A percentile compares a stretch with the other conserved stretches of the same genome.
These are phyloP conservation scores for Pterobdella sp. DNA, from an alignment of 2,888 invertebrate genomes.

Conservation along the genomic window DNA sequence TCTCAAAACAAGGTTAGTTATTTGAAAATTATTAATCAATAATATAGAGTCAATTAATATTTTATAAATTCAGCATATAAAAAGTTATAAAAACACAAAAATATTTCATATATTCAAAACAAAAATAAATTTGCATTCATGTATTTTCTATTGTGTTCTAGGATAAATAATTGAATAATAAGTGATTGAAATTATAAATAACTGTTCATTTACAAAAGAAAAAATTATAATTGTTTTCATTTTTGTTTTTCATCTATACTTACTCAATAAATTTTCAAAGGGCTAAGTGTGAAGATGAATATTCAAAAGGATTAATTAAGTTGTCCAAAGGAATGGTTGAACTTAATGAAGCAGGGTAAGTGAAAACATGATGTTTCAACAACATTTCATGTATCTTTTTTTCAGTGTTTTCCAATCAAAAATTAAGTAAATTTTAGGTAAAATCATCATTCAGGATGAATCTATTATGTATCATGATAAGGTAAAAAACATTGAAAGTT, in stretches of 20 bases:
- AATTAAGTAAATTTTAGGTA: background rate
- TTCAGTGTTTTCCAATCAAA: background rate
- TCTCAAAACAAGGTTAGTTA: slow-evolving; percentile 23
- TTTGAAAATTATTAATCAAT: background rate
- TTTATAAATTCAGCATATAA: background rate
- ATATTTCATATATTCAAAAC: background rate
- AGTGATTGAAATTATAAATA: no score
- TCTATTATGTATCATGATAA: no score
- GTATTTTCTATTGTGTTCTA: background rate
- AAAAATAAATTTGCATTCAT: background rate
- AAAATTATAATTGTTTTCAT: no score
- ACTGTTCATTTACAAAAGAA: no score
- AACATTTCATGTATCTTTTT: background rate
- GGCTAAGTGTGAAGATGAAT: slow-evolving; percentile 33
- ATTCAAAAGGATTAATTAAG: slow-evolving; percentile 24
- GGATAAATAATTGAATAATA: background rate
- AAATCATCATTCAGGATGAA: background rate
- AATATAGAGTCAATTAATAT: background rate
- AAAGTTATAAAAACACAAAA: background rate
- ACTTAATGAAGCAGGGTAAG: slow-evolving; percentile 23
- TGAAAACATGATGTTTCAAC: background rate
- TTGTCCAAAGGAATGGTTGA: slow-evolving; percentile 10
- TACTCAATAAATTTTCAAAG: slow-evolving; percentile 19
- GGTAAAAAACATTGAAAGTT: no score
- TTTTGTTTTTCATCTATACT: no score